Base-by-base conservation (phyloP, 2,797 vertebrate species). In the Dendrocincla fuliginosa region DNA sequence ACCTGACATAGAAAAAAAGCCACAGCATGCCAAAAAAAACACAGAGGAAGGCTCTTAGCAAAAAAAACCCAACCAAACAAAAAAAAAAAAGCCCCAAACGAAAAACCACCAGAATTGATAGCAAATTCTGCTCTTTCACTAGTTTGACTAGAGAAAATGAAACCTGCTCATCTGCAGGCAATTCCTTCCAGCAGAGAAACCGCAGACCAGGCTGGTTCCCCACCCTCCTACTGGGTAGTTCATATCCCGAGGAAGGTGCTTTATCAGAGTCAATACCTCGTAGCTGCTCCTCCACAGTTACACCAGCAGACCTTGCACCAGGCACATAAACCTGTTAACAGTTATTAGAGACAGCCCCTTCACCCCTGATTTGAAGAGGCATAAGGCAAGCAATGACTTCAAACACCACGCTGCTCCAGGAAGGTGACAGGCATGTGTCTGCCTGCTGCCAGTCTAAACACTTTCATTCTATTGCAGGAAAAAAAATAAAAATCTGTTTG, bases 301-400 rank as follows among this genome's bases (percentile, higher is more conserved):
- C 4, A 3, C 11, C 59, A 68, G 70, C 52, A 37, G 53, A 5
- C 56, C 61, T 23, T 30, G 28, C 41, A 77, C 4, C 1, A 2
- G 64, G 12, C 14, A 25, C 6, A 46, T 6, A 44, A 61, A 68
- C 42, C 35, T 42, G n/a, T 2, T 35, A 32, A 10, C 4, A 53
- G 18, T 8, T 76, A 20, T 2, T 6, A 33, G 0, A 47, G 17
- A 53, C 33, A 47, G 2, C 2, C 28, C 23, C 33, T 64, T 17
- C 24, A 35, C 13, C 25, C 25, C 33, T 30, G 41, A 16, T 22
- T 30, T 0, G 0, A 30, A 4, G 4, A 5, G 14, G 10, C 28
- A 24, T 7, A 41, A 41, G n/a, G 30, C 13, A 60, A 71, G 39
- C 0, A 0, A 2, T 14, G 73, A 25, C 28, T 85, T 61, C 22